Evolutionary conservation across 2,888 invertebrate genomes (phyloP), one percentile per base, ranked within the genome.

Genomic region (Melieria picta): DNA sequence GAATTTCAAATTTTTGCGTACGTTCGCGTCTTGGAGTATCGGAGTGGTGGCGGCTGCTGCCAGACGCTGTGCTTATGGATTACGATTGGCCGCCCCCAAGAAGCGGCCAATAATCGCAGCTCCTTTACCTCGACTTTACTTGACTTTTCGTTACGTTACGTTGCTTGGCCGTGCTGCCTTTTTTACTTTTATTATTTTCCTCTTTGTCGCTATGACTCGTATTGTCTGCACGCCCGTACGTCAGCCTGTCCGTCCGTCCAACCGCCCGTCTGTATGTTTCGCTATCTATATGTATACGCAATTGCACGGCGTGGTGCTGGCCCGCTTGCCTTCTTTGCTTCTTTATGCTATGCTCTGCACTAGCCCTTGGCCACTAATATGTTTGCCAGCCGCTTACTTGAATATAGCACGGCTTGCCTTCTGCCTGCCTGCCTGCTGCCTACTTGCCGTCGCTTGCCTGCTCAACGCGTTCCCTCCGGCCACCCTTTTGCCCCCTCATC

Each of bases 351-450:
- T 46, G 72, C 74, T 74, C 72, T 70, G 72, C 67, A 81, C 81
- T 82, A 82, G 83, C 83, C 82, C 83, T 83, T 83, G 82, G 81
- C 79, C 81, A 83, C 82, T 80, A 81, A 79, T 76, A 78, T 78
- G 75, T 76, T 77, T 77, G 76, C 76, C 78, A 47, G 57, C 61
- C 57, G 65, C 62, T 64, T 55, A 72, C 62, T 63, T 48, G 57
- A 67, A 66, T 69, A 61, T 58, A 65, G 58, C 64, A 57, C 46
- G 58, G 50, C 56, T 65, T 70, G 70, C 64, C 70, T 64, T 65
- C 30, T 30, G 30, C 30, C 30, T 30, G 30, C 30, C 65, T 69
- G 61, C 62, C 55, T 11, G 52, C 58, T 64, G 68, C 65, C 48
- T 71, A 69, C 65, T 60, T 72, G 65, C 68, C 68, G 65, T 56